Percentiles rank a stretch among this genome's conserved stretches.
Conservation (phyloP, 2,888 invertebrate genomes). For the Leucophenga montana region DNA sequence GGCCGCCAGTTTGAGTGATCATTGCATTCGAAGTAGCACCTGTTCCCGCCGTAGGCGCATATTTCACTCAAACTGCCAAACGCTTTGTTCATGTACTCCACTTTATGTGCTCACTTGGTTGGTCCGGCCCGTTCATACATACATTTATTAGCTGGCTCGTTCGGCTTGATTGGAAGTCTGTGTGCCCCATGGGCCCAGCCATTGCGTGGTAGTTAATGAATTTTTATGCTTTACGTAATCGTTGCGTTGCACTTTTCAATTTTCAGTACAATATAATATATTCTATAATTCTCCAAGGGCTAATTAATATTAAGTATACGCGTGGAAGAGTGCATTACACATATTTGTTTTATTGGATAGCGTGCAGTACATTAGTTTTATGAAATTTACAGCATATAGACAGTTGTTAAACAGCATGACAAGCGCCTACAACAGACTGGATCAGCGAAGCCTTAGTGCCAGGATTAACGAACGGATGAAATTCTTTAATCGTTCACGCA, state of each 20-base stretch:
- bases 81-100: constrained; percentile 53
- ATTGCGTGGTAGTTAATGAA: constrained; percentile 12
- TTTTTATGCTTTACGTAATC: constrained; percentile 13
- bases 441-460: neutral
- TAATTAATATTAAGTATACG: constrained; percentile 17
- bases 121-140: constrained; percentile 20
- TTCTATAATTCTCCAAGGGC: constrained; percentile 16
- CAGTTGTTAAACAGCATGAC: neutral
- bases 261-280: neutral
- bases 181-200: constrained; percentile 19
- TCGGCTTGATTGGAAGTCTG: constrained; percentile 11
- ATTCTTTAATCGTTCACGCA: neutral
- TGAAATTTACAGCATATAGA: neutral
- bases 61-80: constrained; percentile 67
- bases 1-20: constrained; percentile 53
- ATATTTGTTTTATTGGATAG: neutral
- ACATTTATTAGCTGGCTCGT: constrained; percentile 1
- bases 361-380: neutral
- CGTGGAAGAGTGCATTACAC: neutral
- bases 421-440: neutral
- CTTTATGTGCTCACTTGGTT: constrained; percentile 54
- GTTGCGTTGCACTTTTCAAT: neutral
- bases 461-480: neutral
- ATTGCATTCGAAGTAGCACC: constrained; percentile 41
- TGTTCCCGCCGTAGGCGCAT: constrained; percentile 46